Evolutionary conservation across 2,888 invertebrate genomes (phyloP), one percentile per base, ranked within the genome.

Genomic region (Nemotelus pantherinus): DNA sequence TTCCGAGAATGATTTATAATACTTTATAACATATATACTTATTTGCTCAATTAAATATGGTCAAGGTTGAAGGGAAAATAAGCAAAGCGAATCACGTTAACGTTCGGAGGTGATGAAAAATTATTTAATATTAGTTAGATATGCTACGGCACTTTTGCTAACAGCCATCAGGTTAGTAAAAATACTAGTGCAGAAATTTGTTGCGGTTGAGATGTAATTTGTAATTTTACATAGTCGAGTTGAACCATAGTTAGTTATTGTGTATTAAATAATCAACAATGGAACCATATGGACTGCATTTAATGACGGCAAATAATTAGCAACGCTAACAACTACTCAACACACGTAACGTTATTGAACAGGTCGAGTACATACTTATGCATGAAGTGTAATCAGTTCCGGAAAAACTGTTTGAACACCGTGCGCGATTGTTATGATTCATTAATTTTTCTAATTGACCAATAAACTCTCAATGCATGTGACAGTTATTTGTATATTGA

Each of bases 371-470:
- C 25, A 10, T 25, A 5, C 10, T 53, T 53, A 25, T 58, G 25
- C 5, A 58, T n/a, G 25, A 5, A 58, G 4, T 41, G 43, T 43
- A 63, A 65, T 65, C 41, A 44, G 65, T 65, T 65, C 3, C 47
- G 65, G 9, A 7, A 10, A 65, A 65, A 47, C 50, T 65, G 47
- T 10, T 65, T 65, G 65, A 65, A 7, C 65, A 65, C 44, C 47
- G 44, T 65, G 65, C 7, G 65, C 65, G n/a, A 65, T 65, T 65
- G 65, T 65, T 65, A 65, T 65, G 65, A 65, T 65, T 45, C 65
- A 47, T 65, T 65, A 65, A 65, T 65, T 65, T 65, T n/a, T n/a
- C 65, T 65, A 65, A 65, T 65, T 65, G 65, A 45, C 7, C 47
- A 25, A 45, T 65, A 45, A 65, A 65, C 44, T 25, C 25, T 25